phyloP scores from a whole-genome alignment of 2,888 invertebrate genomes.

The Pollenia labialis region DNA sequence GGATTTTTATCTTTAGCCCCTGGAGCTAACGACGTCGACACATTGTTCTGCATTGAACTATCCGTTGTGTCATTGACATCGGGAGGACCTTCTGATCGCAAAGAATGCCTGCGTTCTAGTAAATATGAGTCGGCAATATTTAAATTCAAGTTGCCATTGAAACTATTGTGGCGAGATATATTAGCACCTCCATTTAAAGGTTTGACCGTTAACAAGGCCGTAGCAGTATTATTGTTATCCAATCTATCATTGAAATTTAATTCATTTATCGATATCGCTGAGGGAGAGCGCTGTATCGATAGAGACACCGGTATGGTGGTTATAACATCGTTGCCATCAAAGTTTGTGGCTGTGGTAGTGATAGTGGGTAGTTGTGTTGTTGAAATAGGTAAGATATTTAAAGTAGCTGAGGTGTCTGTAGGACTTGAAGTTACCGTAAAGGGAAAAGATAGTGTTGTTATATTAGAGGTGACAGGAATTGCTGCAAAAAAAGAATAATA shows the following conservation, averaged over 20 bases:
- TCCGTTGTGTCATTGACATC: slow-evolving; percentile 55
- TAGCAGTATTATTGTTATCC: slow-evolving; percentile 72
- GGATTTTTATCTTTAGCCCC: slow-evolving; percentile 49
- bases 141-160: slow-evolving; percentile 79
- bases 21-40: slow-evolving; percentile 12
- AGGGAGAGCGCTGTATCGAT: slow-evolving; percentile 80
- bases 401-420: slow-evolving; percentile 80
- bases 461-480: slow-evolving; percentile 78
- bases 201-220: slow-evolving; percentile 79
- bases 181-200: slow-evolving; percentile 77
- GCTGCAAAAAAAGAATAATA: slow-evolving; percentile 68
- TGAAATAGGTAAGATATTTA: slow-evolving; percentile 81
- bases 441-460: slow-evolving; percentile 83
- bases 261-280: slow-evolving; percentile 80
- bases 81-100: slow-evolving; percentile 76
- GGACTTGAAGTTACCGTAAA: slow-evolving; percentile 81
- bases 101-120: slow-evolving; percentile 79
- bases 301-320: slow-evolving; percentile 82
- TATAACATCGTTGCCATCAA: slow-evolving; percentile 78
- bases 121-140: slow-evolving; percentile 77
- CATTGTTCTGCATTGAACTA: background rate
- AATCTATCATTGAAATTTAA: slow-evolving; percentile 70
- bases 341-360: slow-evolving; percentile 78
- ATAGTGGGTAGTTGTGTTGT: slow-evolving; percentile 80
- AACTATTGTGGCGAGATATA: slow-evolving; percentile 82